Percentiles rank a stretch among this genome's conserved stretches.
Conservation (phyloP, 2,797 vertebrate genomes). For the Pantherophis vulpinus region DNA sequence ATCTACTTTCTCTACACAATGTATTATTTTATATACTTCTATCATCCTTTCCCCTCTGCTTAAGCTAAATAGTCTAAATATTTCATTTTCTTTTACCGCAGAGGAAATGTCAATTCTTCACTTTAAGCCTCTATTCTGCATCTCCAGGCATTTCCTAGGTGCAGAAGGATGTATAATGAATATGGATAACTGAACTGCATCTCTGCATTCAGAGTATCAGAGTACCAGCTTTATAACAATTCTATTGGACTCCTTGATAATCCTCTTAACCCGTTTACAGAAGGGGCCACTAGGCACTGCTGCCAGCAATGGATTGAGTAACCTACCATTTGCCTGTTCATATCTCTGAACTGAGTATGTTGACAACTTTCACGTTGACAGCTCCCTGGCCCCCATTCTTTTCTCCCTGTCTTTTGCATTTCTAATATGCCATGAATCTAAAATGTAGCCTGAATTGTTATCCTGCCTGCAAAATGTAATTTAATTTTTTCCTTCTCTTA, state of each 20-base stretch:
- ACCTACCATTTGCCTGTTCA: background rate
- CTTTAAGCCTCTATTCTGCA: background rate
- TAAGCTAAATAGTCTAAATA: background rate
- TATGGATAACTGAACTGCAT: background rate
- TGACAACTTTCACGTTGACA: constrained; percentile 39
- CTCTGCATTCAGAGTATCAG: background rate
- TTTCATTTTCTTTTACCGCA: background rate
- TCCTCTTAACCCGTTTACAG: background rate
- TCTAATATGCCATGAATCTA: constrained; percentile 56
- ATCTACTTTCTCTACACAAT: background rate
- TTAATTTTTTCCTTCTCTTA: constrained; percentile 56
- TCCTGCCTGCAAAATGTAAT: constrained; percentile 59
- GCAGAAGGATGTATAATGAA: background rate
- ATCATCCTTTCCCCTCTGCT: background rate
- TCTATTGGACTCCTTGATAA: too few species aligned
- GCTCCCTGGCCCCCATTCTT: background rate
- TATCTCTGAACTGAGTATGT: background rate
- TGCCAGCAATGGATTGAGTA: background rate
- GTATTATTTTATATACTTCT: background rate
- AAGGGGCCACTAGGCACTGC: background rate
- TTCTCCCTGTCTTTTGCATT: constrained; percentile 26
- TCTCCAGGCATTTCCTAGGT: background rate
- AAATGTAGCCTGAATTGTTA: constrained; percentile 58
- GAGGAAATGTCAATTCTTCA: background rate
- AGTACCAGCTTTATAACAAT: background rate